Base-by-base conservation (phyloP, 2,888 invertebrate genomes). In the Laspeyria flexula region DNA sequence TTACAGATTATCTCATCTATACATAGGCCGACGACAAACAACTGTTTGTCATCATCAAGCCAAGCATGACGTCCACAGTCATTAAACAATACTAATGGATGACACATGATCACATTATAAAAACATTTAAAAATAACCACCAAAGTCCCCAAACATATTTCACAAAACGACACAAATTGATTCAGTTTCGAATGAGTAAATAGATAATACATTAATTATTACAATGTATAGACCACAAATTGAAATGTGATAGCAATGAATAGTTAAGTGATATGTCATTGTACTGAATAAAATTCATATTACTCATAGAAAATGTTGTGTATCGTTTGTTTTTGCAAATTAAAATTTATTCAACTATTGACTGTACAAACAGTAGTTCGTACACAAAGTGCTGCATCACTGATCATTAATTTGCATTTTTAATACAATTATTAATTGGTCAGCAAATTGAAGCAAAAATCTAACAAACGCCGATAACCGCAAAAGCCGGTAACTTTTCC, bases 241-340 rank as follows among this genome's bases (percentile, higher is more conserved):
- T 76, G 81, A 72, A 81, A 79, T 64, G 67, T 67, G 72, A 64
- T 60, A 60, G 56, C 67, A 61, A 77, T 81, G 74, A 79, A 81
- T 81, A 69, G 64, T 65, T 76, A 71, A 81, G 67, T 77, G 71
- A 79, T 73, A 70, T 70, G 74, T 67, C 77, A 79, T 76, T 69
- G 72, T 65, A 73, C 66, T 70, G 66, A 73, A 72, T 69, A 70
- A 67, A 73, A 77, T 63, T 71, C 65, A 71, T 69, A 65, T 69
- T 54, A 58, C 59, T 52, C 52, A 59, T 61, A 58, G 51, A 62
- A 41, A 48, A 57, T 48, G 38, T 55, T 45, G 33, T 39, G 38
- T 44, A 49, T 39, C 40, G 52, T 65, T 69, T 64, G 53, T 52
- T 66, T 65, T 61, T 56, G 25, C 37, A 59, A 71, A 67, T 71